Percentiles rank a stretch among this genome's conserved stretches.
These are phyloP conservation scores for Subanguina moxae DNA, from an alignment of 1,140 invertebrate species.

Conservation along the genomic window DNA sequence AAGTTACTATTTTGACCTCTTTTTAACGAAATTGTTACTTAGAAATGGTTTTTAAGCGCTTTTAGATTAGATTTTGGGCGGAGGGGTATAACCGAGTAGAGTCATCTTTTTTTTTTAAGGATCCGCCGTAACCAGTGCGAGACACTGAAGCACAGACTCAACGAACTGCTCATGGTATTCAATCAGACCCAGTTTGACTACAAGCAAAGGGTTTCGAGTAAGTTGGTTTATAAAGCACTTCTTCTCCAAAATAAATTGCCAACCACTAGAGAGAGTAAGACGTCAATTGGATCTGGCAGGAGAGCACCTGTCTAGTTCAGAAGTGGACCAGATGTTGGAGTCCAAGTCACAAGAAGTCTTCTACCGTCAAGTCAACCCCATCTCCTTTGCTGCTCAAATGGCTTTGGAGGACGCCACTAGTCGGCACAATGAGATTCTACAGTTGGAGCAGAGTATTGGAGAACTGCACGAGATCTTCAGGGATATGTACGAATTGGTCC, in stretches of 20 bases:
- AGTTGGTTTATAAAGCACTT: conserved; percentile 26
- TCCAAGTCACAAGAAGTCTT: conserved; percentile 45
- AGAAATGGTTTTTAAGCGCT: no score
- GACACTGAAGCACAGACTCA: conserved; percentile 30
- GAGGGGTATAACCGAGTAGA: no score
- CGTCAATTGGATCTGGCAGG: conserved; percentile 41
- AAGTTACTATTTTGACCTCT: no score
- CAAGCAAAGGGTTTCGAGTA: conserved; percentile 43
- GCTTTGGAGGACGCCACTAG: conserved; percentile 39
- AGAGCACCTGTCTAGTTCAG: conserved; percentile 18
- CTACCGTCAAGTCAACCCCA: conserved; percentile 35
- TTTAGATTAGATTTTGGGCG: no score
- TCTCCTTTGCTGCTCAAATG: conserved; percentile 18
- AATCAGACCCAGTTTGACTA: conserved; percentile 43
- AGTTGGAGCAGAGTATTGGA: conserved; percentile 41
- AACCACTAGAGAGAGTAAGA: conserved; percentile 44
- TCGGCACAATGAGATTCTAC: conserved; percentile 39
- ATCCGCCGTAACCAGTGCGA: conserved; percentile 46
- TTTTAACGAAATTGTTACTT: no score
- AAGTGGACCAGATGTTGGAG: conserved; percentile 42
- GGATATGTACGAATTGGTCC: conserved; percentile 37
- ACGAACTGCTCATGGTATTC: conserved; percentile 38
- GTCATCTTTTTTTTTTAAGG: conserved; percentile 3
- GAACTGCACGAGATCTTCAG: conserved; percentile 40
- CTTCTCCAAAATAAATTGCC: no score